phyloP scores from a whole-genome alignment of 2,888 invertebrate species.

The Nemapogon koenigi region DNA sequence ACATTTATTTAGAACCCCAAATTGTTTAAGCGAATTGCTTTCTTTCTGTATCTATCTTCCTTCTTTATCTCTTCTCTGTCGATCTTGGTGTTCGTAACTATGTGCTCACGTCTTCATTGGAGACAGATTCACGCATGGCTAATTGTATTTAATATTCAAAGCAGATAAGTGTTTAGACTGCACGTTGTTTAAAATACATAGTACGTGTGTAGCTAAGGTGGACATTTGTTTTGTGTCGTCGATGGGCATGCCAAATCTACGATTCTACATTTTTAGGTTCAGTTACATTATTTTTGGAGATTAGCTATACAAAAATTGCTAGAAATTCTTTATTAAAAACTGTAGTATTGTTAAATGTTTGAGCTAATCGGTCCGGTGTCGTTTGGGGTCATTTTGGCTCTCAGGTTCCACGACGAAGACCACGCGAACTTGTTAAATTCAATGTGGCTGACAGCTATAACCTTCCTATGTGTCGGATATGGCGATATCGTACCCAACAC shows the following conservation, averaged over 20 bases:
- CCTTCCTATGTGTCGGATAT: slow-evolving; percentile 99
- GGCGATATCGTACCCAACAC: slow-evolving; percentile 99
- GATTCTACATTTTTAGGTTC: too few species aligned
- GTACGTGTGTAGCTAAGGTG: slow-evolving; percentile 41
- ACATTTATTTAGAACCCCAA: slow-evolving; percentile 35
- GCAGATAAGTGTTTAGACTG: slow-evolving; percentile 57
- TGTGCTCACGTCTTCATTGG: slow-evolving; percentile 4
- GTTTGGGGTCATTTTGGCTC: slow-evolving; percentile 62
- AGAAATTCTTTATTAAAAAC: too few species aligned
- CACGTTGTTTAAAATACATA: slow-evolving; percentile 54
- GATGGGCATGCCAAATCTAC: slow-evolving; percentile 53
- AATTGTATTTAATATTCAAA: slow-evolving; percentile 42
- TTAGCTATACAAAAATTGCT: too few species aligned
- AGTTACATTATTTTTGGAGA: too few species aligned
- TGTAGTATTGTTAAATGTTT: too few species aligned
- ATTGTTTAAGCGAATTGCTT: slow-evolving; percentile 30
- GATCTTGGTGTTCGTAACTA: slow-evolving; percentile 2
- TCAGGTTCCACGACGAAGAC: slow-evolving; percentile 97
- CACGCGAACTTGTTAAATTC: slow-evolving; percentile 99
- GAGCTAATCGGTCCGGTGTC: slow-evolving; percentile 37
- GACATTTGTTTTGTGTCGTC: slow-evolving; percentile 33
- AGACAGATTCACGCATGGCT: slow-evolving; percentile 44
- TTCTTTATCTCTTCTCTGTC: slow-evolving; percentile 32
- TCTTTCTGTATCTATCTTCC: slow-evolving; percentile 32
- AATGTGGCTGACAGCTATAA: slow-evolving; percentile 99